phyloP scores from a whole-genome alignment of 53 echinoderm and acorn worm genomes.

The Echinometra lucunter region DNA sequence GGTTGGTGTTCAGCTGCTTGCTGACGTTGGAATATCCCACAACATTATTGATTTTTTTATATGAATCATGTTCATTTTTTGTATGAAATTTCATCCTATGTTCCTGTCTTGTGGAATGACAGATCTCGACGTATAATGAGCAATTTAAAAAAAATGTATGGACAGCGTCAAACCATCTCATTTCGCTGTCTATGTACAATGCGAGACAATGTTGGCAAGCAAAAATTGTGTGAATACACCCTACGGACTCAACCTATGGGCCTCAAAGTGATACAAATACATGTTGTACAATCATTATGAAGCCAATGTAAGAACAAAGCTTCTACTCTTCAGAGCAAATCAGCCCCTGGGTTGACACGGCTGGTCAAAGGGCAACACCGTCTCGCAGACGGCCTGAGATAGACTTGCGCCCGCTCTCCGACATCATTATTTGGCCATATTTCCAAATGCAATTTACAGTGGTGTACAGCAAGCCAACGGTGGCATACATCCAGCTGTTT shows the following conservation, averaged over 20 bases:
- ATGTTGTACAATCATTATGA: not conserved
- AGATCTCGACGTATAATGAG: no score
- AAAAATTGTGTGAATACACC: not conserved
- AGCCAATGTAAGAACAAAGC: not conserved
- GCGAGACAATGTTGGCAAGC: not conserved
- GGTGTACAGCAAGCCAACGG: not conserved
- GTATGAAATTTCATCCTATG: no score
- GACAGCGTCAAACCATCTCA: not conserved
- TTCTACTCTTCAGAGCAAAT: not conserved
- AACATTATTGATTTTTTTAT: no score
- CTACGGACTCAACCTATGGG: no score
- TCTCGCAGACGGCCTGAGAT: not conserved
- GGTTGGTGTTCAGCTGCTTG: no score
- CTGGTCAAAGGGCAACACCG: not conserved
- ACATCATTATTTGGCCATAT: slow-evolving; percentile 8
- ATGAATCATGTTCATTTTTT: no score
- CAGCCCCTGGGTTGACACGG: not conserved
- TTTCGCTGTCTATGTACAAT: not conserved
- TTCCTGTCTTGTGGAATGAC: no score
- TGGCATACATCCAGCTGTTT: slow-evolving; percentile 28
- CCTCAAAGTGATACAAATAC: not conserved
- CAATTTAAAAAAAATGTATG: not conserved
- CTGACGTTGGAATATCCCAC: no score
- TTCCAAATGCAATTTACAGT: not conserved
- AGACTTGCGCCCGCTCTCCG: not conserved